Evolutionary conservation across 2,113 vertebrate species (phyloP).

Genomic region (Catharus bicknelli): DNA sequence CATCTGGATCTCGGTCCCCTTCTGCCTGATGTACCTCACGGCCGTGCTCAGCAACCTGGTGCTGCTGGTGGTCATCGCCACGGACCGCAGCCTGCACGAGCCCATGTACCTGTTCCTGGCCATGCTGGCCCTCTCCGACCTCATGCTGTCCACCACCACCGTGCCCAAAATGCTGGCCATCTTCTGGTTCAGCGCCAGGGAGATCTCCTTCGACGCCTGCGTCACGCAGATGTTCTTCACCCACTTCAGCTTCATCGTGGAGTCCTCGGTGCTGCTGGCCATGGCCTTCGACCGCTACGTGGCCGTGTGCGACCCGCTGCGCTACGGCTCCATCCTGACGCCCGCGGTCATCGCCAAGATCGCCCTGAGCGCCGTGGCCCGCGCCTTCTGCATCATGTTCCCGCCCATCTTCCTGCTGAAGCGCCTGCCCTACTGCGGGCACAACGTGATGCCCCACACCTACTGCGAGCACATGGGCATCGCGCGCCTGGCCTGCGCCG

Average conservation of each 20-base stretch:
- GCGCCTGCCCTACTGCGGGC: constrained; percentile 54
- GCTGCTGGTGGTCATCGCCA: constrained; percentile 24
- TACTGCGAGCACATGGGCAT: constrained; percentile 78
- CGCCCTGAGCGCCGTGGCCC: background rate
- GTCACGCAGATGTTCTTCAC: constrained; percentile 74
- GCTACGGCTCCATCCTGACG: constrained; percentile 37
- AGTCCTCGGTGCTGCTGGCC: constrained; percentile 65
- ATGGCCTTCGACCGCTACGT: constrained; percentile 69
- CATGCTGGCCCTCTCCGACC: constrained; percentile 57
- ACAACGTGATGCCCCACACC: constrained; percentile 64
- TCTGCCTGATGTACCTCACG: constrained; percentile 56
- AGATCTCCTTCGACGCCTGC: constrained; percentile 66
- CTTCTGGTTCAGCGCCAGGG: constrained; percentile 65
- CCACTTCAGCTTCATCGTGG: constrained; percentile 68
- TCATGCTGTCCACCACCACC: constrained; percentile 59
- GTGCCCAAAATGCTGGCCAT: constrained; percentile 70
- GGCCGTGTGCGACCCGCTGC: constrained; percentile 62
- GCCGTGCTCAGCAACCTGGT: constrained; percentile 24
- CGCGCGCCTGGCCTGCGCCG: constrained; percentile 69
- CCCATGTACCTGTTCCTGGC: constrained; percentile 69
- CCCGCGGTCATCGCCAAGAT: constrained; percentile 28
- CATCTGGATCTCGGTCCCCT: constrained; percentile 68
- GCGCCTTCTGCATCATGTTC: constrained; percentile 59
- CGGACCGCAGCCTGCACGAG: constrained; percentile 55
- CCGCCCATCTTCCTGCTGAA: constrained; percentile 63